A percentile compares a stretch with the other conserved stretches of the same genome.
Evolutionary conservation across 2,113 vertebrate species (phyloP).

Genomic region (Vidua chalybeata): DNA sequence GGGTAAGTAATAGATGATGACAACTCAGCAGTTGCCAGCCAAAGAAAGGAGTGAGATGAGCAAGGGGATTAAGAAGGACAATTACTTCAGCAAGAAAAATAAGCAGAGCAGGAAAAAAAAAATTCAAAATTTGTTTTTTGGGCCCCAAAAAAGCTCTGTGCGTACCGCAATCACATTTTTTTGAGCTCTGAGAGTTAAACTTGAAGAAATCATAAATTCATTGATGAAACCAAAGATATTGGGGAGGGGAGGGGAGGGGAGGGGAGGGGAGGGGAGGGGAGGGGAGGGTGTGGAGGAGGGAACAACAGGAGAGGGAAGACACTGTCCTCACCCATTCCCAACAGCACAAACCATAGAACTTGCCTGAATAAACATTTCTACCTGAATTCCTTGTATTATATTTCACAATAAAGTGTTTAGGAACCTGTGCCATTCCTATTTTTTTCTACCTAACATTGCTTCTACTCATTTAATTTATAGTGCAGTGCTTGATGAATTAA

Average conservation of each 20-base stretch:
- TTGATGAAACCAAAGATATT: neutral
- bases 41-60: neutral
- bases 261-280: no score
- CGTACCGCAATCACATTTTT: neutral
- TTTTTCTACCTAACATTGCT: neutral
- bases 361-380: neutral
- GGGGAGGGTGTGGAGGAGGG: neutral
- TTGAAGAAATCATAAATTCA: neutral
- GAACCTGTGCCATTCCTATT: neutral
- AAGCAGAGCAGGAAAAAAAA: neutral
- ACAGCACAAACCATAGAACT: neutral
- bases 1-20: constrained; percentile 53
- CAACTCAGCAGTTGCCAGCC: constrained; percentile 10
- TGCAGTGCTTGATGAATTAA: neutral
- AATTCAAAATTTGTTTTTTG: rapidly evolving
- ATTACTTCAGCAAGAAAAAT: neutral
- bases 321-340: neutral
- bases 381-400: neutral
- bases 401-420: neutral
- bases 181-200: neutral
- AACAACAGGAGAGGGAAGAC: neutral
- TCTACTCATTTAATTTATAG: neutral
- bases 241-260: rapidly evolving
- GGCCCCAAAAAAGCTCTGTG: neutral
- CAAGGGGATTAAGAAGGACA: constrained; percentile 6